Conservation (phyloP, 2,797 vertebrate genomes). For the Pipistrellus pipistrellus region DNA sequence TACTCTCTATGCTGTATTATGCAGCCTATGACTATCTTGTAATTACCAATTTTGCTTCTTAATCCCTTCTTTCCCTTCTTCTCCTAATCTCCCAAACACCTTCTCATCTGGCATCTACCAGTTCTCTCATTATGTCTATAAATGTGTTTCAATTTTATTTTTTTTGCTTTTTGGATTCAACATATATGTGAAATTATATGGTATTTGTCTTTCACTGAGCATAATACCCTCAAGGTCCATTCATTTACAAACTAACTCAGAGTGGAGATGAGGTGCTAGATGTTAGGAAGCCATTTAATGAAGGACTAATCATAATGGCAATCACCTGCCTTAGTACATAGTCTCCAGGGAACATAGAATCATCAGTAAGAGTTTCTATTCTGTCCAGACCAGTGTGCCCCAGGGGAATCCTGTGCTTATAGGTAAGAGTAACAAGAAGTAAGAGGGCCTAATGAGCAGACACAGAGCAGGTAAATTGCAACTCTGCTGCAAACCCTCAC, state of each 20-base stretch:
- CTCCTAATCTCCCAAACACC: no score
- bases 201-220: not conserved
- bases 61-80: no score
- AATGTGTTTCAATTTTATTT: not conserved
- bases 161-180: not conserved
- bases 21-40: no score
- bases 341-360: not conserved
- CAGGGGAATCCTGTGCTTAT: not conserved
- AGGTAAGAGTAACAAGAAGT: not conserved
- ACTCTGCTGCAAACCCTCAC: not conserved
- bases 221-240: not conserved
- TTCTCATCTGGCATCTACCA: not conserved
- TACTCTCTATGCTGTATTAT: not conserved
- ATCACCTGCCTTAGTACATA: not conserved
- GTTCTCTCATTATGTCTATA: not conserved
- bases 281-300: not conserved
- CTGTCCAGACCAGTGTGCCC: not conserved
- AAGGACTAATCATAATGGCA: not conserved
- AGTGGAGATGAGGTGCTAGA: not conserved
- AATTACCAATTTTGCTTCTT: no score
- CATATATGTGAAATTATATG: not conserved
- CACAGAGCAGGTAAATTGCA: not conserved
- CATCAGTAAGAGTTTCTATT: not conserved
- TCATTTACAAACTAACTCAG: not conserved
- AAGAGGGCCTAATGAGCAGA: not conserved